Conservation (phyloP, 2,888 invertebrate species). For the Cephalotes varians region DNA sequence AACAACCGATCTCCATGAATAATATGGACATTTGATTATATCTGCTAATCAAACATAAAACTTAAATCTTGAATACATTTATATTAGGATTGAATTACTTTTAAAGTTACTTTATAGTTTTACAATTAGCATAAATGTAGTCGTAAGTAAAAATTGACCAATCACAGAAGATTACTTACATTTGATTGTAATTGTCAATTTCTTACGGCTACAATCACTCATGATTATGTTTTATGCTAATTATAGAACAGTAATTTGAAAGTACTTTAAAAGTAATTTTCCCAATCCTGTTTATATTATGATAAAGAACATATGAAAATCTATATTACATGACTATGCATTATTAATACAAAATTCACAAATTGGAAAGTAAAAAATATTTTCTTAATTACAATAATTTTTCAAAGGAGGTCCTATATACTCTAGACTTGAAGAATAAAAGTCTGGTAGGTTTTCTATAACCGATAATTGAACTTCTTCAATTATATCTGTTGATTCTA, state of each 20-base stretch:
- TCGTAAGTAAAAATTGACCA: no score
- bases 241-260: no score
- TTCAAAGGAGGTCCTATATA: slow-evolving; percentile 81
- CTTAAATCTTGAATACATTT: background rate
- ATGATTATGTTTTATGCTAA: no score
- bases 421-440: slow-evolving; percentile 78
- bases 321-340: background rate
- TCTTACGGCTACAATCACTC: no score
- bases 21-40: background rate
- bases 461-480: slow-evolving; percentile 78
- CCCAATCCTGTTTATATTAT: no score
- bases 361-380: background rate
- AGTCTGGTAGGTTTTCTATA: slow-evolving; percentile 76
- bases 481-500: slow-evolving; percentile 65
- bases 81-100: no score
- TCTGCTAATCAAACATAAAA: background rate
- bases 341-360: background rate
- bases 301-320: background rate
- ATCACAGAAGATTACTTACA: no score
- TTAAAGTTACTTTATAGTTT: no score
- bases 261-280: no score
- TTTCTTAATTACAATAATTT: slow-evolving; percentile 3
- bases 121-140: no score
- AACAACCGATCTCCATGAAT: background rate
- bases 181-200: no score